Evolutionary conservation across 2,797 vertebrate species (phyloP).

Genomic region (Ceryle rudis): DNA sequence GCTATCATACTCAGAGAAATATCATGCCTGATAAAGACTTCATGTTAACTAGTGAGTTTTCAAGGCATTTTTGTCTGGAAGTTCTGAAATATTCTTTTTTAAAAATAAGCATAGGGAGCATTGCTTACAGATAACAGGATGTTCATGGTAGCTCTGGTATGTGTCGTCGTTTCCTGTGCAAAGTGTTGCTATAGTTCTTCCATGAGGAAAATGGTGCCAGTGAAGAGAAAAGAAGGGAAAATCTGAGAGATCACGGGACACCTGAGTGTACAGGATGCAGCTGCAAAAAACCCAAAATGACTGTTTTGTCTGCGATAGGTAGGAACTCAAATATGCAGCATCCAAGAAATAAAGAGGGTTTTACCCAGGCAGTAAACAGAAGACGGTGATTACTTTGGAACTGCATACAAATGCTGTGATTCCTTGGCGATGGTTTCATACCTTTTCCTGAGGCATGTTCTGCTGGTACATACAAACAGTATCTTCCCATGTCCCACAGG

Average conservation of each 20-base stretch:
- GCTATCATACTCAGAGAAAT: background rate
- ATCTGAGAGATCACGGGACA: background rate
- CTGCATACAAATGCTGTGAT: background rate
- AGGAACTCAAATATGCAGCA: background rate
- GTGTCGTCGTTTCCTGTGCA: background rate
- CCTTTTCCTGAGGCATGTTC: slow-evolving; percentile 31
- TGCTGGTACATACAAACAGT: background rate
- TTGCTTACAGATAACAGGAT: background rate
- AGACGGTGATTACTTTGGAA: background rate
- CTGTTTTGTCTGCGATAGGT: background rate
- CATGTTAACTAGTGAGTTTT: background rate
- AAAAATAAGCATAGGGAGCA: background rate
- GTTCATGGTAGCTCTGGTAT: background rate
- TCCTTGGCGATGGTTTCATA: slow-evolving; percentile 8
- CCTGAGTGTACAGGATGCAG: background rate
- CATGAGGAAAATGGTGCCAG: background rate
- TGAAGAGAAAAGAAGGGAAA: slow-evolving; percentile 5
- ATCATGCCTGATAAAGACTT: background rate
- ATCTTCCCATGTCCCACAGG: slow-evolving; percentile 18
- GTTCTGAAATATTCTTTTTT: background rate
- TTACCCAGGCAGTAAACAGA: slow-evolving; percentile 21
- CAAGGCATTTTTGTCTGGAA: background rate
- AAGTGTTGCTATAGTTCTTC: background rate
- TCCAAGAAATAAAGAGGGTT: slow-evolving; percentile 26
- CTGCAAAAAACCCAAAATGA: slow-evolving; percentile 3